phyloP scores from a whole-genome alignment of 1,140 invertebrate species.

The Vanessa atalanta region DNA sequence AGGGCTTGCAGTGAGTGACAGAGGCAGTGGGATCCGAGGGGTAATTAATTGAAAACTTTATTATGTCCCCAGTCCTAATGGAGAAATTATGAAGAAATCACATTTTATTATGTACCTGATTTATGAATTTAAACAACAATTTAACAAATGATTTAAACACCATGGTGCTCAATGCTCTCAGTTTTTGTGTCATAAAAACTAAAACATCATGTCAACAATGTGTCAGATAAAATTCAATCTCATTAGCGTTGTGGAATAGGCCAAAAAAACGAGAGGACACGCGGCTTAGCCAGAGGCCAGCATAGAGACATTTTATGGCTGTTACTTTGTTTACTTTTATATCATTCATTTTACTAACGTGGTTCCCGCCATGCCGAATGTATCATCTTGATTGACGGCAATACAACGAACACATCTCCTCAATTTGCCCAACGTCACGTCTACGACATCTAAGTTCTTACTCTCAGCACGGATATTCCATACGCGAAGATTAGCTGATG shows the following conservation, averaged over 20 bases:
- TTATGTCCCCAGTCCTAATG: conserved; percentile 80
- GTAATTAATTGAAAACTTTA: conserved; percentile 85
- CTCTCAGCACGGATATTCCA: conserved; percentile 89
- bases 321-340: not conserved
- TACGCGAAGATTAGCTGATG: conserved; percentile 81
- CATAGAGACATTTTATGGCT: not conserved
- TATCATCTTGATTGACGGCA: conserved; percentile 84
- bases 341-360: conserved; percentile 80
- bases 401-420: conserved; percentile 85
- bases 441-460: conserved; percentile 85
- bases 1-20: conserved; percentile 76
- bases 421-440: conserved; percentile 87
- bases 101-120: not conserved
- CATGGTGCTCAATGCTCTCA: too few species aligned
- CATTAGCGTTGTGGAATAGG: too few species aligned
- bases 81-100: conserved; percentile 15
- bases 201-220: too few species aligned
- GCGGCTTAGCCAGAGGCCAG: too few species aligned
- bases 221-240: too few species aligned
- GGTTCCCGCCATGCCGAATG: conserved; percentile 91
- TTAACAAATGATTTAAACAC: too few species aligned
- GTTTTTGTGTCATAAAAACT: too few species aligned
- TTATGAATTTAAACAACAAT: too few species aligned
- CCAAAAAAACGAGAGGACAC: too few species aligned
- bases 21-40: conserved; percentile 81